Evolutionary conservation across 2,888 invertebrate genomes (phyloP), one percentile per base, ranked within the genome.

Genomic region (Caenorhabditis sulstoni): DNA sequence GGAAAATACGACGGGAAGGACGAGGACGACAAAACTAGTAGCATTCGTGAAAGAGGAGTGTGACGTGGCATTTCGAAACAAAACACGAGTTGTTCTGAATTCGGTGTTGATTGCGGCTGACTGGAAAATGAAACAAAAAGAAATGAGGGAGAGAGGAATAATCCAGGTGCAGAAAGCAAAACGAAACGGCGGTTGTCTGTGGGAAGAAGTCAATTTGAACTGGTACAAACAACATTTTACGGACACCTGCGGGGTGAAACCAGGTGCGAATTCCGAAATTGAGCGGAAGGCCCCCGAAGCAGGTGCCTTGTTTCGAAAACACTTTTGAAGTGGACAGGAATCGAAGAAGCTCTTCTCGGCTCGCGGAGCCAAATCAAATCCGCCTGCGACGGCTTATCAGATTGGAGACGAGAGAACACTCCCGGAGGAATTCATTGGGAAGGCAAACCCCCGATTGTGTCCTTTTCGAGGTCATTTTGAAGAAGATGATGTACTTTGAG

Each of bases 221-320:
- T 53, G 61, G 61, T 53, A 52, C 41, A 57, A 57, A 57, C n/a
- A n/a, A n/a, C 47, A 58, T n/a, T 50, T 44, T 49, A 58, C 37
- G 22, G 59, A 68, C 70, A 70, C 61, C 70, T 70, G 70, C 52
- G 49, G 44, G 16, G 12, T 39, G 44, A 16, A 9, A 65, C 53
- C 70, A 70, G 70, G 70, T 70, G 70, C 70, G 45, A 59, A 50
- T 50, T 45, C 35, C 41, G 53, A 66, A 61, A 70, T 61, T 61
- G 47, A 23, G 16, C 41, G 20, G 39, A 57, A 47, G 49, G 39
- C 57, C 23, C n/a, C 52, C 41, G 2, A 35, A 22, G 39, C 37
- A 55, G 53, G 37, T 53, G 53, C 7, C 3, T 7, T 29, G 29
- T 29, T 29, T 29, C 7, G 29, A 29, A 55, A 9, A 22, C 37